phyloP scores from a whole-genome alignment of 2,797 vertebrate species.

The Chloroceryle inda region DNA sequence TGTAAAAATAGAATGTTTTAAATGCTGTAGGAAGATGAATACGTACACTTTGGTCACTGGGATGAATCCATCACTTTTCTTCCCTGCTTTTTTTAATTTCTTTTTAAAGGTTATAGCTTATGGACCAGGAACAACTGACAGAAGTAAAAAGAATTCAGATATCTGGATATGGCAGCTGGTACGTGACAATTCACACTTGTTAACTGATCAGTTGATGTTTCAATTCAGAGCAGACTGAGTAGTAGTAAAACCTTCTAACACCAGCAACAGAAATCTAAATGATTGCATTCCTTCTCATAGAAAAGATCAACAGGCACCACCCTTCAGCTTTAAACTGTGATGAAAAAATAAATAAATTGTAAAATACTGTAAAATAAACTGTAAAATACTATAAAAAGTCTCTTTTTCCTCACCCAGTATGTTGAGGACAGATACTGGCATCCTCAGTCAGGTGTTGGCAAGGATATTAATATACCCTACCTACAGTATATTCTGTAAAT shows the following conservation, averaged over 20 bases:
- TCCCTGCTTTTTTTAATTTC: not conserved
- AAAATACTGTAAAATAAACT: not conserved
- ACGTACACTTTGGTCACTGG: not conserved
- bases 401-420: not conserved
- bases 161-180: constrained; percentile 96
- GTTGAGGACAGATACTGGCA: not conserved
- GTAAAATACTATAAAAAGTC: not conserved
- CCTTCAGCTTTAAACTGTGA: not conserved
- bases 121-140: constrained; percentile 84
- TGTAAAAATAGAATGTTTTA: constrained; percentile 11
- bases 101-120: constrained; percentile 83
- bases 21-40: constrained; percentile 3
- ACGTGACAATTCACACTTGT: constrained; percentile 41
- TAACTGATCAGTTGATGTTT: not conserved
- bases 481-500: not conserved
- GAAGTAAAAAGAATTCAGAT: constrained; percentile 78
- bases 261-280: not conserved
- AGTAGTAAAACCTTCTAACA: constrained; percentile 12
- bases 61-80: not conserved
- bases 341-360: not conserved
- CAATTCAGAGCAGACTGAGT: not conserved
- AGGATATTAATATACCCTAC: not conserved
- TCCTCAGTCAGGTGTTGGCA: not conserved
- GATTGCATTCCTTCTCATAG: not conserved
- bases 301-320: not conserved